Percentiles rank a stretch among this genome's conserved stretches.
phyloP scores from a whole-genome alignment of 2,113 vertebrate genomes.

The Sturnus vulgaris region DNA sequence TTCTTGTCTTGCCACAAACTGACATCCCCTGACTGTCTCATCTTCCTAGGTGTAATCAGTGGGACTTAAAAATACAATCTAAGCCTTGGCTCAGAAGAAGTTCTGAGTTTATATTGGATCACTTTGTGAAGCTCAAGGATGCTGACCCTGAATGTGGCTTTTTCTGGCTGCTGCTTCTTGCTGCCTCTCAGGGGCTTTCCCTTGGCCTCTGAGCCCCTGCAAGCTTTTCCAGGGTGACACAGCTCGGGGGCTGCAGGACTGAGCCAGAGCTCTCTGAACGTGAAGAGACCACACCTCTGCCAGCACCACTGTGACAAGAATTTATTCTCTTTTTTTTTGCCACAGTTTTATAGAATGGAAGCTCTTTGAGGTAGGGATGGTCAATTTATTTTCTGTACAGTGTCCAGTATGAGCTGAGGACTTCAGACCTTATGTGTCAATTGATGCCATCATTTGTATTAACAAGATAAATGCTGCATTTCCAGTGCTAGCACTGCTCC shows the following conservation, averaged over 20 bases:
- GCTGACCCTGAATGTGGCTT: neutral
- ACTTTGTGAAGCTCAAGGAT: neutral
- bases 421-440: rapidly evolving
- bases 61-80: neutral
- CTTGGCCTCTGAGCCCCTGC: neutral
- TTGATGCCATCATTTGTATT: neutral
- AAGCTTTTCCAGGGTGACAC: neutral
- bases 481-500: neutral
- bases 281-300: rapidly evolving
- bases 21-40: neutral
- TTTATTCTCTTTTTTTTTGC: neutral
- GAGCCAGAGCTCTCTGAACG: rapidly evolving
- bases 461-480: rapidly evolving
- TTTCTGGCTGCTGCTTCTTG: neutral
- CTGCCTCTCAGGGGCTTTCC: neutral
- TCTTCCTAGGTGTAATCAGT: neutral
- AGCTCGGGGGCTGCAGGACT: rapidly evolving
- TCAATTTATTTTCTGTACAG: neutral
- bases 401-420: neutral
- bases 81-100: neutral
- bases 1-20: neutral
- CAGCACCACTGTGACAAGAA: neutral
- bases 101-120: neutral
- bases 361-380: neutral
- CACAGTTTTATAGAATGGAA: neutral